Evolutionary conservation across 2,797 vertebrate genomes (phyloP), one percentile per base, ranked within the genome.

Genomic region (Periparus ater): DNA sequence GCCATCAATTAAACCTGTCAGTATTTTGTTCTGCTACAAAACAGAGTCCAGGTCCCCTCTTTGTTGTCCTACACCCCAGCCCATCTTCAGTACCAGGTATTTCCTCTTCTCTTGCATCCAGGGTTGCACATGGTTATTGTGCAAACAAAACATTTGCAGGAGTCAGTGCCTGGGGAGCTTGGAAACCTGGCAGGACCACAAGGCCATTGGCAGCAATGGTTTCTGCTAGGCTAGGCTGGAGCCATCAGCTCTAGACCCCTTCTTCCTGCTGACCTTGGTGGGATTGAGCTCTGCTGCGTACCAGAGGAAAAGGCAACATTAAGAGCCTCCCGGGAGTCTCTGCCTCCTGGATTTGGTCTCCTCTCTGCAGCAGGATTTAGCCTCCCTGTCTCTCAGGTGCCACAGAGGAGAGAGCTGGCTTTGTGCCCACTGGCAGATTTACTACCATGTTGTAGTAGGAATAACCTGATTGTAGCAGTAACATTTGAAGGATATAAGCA

Each of bases 161-260:
- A 78, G 5, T 40, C 57, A 74, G 15, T 13, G 58, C 16, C 14
- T 0, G 0, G 27, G n/a, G 26, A 85, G 34, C 19, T 2, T 1
- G 2, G n/a, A 75, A 53, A 53, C 13, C 45, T 29, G 30, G 32
- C 0, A 1, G 38, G 38, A 72, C 50, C 54, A n/a, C 20, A 14
- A 3, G 15, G 42, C 70, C 34, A 30, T 1, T 1, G 4, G 63
- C n/a, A 60, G 17, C 66, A 54, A 21, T 1, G 5, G 23, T 11
- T 82, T 81, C 50, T 62, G 70, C 84, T 48, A 60, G 45, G 44
- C 29, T 18, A 38, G 23, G 42, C 74, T 47, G 80, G 16, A 78
- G 45, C 32, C 32, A 62, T 27, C 65, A 51, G 19, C 53, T 67
- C 30, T 6, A 88, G 36, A 79, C 4, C 18, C 29, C 13, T 44